A percentile compares a stretch with the other conserved stretches of the same genome.
Evolutionary conservation across 2,113 vertebrate genomes (phyloP).

Genomic region (Toxotes chatareus): DNA sequence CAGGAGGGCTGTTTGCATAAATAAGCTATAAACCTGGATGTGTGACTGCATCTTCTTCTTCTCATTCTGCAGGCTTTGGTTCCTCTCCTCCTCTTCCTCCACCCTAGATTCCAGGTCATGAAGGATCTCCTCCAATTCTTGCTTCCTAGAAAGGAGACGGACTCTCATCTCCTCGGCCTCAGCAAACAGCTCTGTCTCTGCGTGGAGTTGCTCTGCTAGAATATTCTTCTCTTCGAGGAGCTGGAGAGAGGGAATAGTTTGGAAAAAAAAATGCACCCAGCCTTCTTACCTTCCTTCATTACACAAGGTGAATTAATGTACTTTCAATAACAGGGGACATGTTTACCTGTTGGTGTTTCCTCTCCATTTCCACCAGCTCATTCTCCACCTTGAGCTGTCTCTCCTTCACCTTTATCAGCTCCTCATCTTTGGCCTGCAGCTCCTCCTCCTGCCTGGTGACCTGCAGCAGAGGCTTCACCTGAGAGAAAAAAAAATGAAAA

Average conservation of each 20-base stretch:
- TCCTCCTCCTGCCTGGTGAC: constrained; percentile 98
- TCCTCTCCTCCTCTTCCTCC: constrained; percentile 97
- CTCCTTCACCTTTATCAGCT: constrained; percentile 97
- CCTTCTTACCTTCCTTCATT: neutral
- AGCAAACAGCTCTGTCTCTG: constrained; percentile 97
- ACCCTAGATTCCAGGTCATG: constrained; percentile 98
- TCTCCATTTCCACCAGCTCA: constrained; percentile 95
- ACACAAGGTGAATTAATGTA: neutral
- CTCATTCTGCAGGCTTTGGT: constrained; percentile 92
- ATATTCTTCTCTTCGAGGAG: constrained; percentile 97
- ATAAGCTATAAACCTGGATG: constrained; percentile 87
- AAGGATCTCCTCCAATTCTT: constrained; percentile 97
- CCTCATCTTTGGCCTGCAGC: constrained; percentile 96
- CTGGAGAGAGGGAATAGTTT: constrained; percentile 62
- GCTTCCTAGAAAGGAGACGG: constrained; percentile 95
- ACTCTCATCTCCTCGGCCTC: constrained; percentile 99
- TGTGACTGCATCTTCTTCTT: constrained; percentile 99
- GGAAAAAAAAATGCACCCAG: neutral
- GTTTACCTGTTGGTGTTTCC: constrained; percentile 95
- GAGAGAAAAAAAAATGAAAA: neutral
- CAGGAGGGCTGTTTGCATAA: neutral
- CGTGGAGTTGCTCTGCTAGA: constrained; percentile 96
- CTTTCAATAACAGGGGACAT: neutral
- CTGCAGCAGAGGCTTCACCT: constrained; percentile 99
- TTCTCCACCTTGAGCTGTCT: constrained; percentile 94